Conservation (phyloP, 2,797 vertebrate genomes). For the Esox masquinongy region DNA sequence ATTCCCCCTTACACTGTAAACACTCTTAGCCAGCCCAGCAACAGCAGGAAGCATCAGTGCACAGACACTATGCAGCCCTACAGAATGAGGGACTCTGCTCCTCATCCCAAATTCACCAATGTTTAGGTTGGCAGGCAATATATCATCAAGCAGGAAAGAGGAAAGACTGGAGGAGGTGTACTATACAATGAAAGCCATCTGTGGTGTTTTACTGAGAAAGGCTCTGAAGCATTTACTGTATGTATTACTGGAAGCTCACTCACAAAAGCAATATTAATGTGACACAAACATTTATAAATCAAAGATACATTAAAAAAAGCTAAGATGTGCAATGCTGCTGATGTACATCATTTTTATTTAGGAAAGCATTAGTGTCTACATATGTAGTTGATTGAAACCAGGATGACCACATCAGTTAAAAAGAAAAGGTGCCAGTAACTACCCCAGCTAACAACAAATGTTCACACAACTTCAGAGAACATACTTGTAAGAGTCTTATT, state of each 20-base stretch:
- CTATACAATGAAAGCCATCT: conserved; percentile 64
- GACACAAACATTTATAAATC: background rate
- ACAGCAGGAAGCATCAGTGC: conserved; percentile 42
- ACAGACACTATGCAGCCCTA: conserved; percentile 48
- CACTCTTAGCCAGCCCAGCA: conserved; percentile 59
- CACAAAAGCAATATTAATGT: background rate
- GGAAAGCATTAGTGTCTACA: background rate
- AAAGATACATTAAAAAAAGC: background rate
- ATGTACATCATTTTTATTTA: background rate
- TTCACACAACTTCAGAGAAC: no score
- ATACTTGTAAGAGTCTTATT: no score
- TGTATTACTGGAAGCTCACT: background rate
- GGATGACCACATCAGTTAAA: background rate
- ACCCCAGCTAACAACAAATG: no score
- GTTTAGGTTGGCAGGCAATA: conserved; percentile 61
- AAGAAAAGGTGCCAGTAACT: background rate
- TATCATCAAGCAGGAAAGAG: conserved; percentile 26
- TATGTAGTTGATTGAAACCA: background rate
- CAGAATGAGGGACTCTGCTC: conserved; percentile 10
- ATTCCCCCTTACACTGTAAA: conserved; percentile 77
- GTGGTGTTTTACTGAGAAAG: conserved; percentile 46
- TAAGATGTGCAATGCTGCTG: background rate
- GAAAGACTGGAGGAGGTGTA: conserved; percentile 13
- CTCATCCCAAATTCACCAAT: conserved; percentile 52
- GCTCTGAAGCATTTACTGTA: background rate